Percentiles rank a stretch among this genome's conserved stretches.
phyloP scores from a whole-genome alignment of 1,140 invertebrate species.

The Aporrectodea caliginosa region DNA sequence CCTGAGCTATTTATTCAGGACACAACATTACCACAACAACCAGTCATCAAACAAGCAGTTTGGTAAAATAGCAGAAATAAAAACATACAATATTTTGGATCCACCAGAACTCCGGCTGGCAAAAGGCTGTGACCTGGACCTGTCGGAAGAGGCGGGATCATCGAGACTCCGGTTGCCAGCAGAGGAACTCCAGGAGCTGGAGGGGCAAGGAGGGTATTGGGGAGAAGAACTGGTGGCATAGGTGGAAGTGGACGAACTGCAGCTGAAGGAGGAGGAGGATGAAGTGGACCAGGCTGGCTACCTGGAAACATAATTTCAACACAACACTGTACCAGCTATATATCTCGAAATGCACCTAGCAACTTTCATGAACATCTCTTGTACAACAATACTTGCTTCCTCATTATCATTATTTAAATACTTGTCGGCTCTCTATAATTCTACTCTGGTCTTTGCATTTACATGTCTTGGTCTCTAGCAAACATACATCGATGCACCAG shows the following conservation, averaged over 20 bases:
- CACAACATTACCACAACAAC: too few species aligned
- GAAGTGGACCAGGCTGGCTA: neutral
- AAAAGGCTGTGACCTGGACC: neutral
- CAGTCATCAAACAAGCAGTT: too few species aligned
- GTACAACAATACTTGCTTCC: too few species aligned
- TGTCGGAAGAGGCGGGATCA: neutral
- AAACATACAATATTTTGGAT: neutral
- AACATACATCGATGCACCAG: too few species aligned
- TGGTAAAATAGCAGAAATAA: neutral
- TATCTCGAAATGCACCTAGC: too few species aligned
- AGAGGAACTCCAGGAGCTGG: neutral
- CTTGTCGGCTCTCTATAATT: too few species aligned
- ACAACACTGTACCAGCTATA: too few species aligned
- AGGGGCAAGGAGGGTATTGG: neutral
- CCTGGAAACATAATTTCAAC: neutral
- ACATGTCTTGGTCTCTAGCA: too few species aligned
- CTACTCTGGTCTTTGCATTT: too few species aligned
- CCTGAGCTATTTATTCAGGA: too few species aligned
- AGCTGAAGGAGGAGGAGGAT: neutral
- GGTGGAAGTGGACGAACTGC: neutral
- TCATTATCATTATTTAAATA: too few species aligned
- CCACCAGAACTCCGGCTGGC: neutral
- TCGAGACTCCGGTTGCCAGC: neutral
- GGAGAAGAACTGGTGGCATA: neutral
- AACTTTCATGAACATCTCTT: too few species aligned